These are phyloP conservation scores for Rhopalosiphum maidis DNA, from an alignment of 1,140 invertebrate species.

Conservation along the genomic window DNA sequence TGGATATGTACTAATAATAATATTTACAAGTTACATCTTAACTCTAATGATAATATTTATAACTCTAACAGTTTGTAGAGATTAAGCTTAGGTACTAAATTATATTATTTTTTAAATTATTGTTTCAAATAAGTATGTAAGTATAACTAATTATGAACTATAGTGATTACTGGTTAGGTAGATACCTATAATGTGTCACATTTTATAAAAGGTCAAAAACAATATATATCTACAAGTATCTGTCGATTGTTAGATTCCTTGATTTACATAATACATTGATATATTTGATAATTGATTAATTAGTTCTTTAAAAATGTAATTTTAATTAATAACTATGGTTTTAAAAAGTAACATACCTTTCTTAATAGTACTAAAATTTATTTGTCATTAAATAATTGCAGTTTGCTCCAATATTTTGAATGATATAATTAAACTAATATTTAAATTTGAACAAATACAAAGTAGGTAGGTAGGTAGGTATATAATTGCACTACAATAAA, in stretches of 20 bases:
- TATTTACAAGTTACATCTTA: not conserved
- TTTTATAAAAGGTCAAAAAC: not conserved
- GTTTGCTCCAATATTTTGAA: not conserved
- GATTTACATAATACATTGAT: not conserved
- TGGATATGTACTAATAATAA: not conserved
- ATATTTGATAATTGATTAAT: not conserved
- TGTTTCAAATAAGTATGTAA: not conserved
- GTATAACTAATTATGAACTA: not conserved
- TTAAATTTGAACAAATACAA: not conserved
- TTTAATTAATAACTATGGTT: not conserved
- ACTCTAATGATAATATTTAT: not conserved
- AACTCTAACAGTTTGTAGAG: not conserved
- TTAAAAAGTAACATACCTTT: conserved; percentile 6
- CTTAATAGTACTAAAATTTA: not conserved
- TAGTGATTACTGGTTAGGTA: too few relatives aligned
- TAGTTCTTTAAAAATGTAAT: not conserved
- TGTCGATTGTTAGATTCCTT: not conserved
- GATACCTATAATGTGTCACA: too few relatives aligned
- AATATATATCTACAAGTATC: not conserved
- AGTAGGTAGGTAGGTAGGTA: not conserved
- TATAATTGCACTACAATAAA: not conserved
- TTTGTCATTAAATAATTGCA: not conserved
- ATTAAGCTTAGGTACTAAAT: too few relatives aligned
- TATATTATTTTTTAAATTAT: not conserved
- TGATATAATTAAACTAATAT: not conserved